A percentile compares a stretch with the other conserved stretches of the same genome.
phyloP scores from a whole-genome alignment of 2,113 vertebrate species.

The Brienomyrus longianalis region DNA sequence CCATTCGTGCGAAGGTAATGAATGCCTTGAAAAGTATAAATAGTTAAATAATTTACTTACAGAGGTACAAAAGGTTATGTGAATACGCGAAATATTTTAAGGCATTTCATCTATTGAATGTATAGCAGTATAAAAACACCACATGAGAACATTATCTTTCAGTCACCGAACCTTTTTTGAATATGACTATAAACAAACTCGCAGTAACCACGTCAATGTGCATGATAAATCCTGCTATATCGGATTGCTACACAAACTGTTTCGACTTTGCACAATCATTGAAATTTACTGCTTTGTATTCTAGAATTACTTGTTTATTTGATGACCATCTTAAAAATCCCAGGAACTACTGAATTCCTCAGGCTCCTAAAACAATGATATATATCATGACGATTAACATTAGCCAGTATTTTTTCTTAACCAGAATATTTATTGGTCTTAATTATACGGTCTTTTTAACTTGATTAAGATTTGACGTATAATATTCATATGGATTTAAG shows the following conservation, averaged over 20 bases:
- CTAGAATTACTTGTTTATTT: background rate
- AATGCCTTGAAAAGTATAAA: conserved; percentile 56
- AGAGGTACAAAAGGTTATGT: conserved; percentile 6
- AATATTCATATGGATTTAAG: background rate
- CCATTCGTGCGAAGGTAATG: conserved; percentile 69
- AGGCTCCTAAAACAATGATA: background rate
- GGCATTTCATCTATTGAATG: background rate
- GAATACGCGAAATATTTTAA: background rate
- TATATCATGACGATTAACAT: background rate
- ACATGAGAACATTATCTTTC: background rate
- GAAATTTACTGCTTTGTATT: background rate
- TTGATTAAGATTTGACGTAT: background rate
- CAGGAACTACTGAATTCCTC: background rate
- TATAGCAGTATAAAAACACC: background rate
- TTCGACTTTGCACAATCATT: background rate
- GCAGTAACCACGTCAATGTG: background rate
- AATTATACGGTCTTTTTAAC: background rate
- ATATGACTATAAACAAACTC: background rate
- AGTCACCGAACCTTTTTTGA: background rate
- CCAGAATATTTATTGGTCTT: background rate
- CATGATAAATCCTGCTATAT: background rate
- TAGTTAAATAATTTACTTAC: conserved; percentile 27
- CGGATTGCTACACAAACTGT: background rate
- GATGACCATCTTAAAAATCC: background rate
- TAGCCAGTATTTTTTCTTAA: background rate